Evolutionary conservation across 2,797 vertebrate genomes (phyloP).

Genomic region (Paramormyrops hopkinsi): DNA sequence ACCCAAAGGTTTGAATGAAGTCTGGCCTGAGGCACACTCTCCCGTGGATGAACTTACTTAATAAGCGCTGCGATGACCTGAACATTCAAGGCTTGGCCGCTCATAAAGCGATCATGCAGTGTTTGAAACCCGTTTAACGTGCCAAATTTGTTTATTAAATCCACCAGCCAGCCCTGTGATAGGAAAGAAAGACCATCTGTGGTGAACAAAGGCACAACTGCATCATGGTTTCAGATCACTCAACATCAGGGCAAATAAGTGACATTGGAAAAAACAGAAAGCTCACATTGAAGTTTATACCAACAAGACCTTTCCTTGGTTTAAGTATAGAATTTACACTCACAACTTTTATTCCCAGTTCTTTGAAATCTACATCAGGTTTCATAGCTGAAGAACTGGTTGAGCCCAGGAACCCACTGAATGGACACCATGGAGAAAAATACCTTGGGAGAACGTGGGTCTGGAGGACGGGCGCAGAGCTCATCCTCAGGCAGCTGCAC

Average conservation of each 20-base stretch:
- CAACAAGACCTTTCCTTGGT: background rate
- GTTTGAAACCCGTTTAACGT: constrained; percentile 99
- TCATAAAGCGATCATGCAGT: constrained; percentile 98
- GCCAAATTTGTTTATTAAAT: constrained; percentile 99
- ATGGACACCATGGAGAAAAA: background rate
- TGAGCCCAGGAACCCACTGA: background rate
- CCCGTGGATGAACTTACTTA: constrained; percentile 73
- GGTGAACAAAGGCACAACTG: background rate
- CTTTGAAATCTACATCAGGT: background rate
- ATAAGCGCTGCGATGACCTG: constrained; percentile 99
- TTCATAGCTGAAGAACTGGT: background rate
- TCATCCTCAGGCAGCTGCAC: constrained; percentile 94
- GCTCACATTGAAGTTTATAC: background rate
- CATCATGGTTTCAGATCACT: background rate
- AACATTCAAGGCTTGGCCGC: constrained; percentile 95
- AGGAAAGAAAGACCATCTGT: constrained; percentile 14
- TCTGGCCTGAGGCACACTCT: background rate
- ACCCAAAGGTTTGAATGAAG: background rate
- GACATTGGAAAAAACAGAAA: background rate
- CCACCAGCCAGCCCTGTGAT: constrained; percentile 93
- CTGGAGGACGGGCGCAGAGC: constrained; percentile 92
- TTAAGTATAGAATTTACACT: background rate
- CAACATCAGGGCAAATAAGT: background rate
- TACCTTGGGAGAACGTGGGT: constrained; percentile 96
- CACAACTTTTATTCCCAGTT: background rate